Evolutionary conservation across 2,888 invertebrate species (phyloP).

Genomic region (Chironomus tentans): DNA sequence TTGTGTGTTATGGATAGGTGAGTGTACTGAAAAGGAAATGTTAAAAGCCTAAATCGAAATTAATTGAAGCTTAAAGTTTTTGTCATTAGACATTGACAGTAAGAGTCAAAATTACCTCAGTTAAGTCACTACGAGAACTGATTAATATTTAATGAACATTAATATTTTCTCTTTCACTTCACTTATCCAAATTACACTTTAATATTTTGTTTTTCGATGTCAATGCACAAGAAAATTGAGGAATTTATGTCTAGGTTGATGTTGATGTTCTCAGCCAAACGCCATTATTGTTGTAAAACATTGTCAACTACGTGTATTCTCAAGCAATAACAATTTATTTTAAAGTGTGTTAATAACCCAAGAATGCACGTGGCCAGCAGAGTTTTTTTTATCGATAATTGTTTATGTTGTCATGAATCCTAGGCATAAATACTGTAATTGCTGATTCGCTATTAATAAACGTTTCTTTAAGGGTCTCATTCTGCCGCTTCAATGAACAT

Average conservation of each 20-base stretch:
- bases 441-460: no score
- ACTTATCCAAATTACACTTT: neutral
- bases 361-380: slow-evolving; percentile 96
- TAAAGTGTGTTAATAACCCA: slow-evolving; percentile 95
- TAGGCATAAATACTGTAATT: no score
- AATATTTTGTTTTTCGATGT: neutral
- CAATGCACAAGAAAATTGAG: no score
- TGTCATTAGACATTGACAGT: neutral
- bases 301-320: slow-evolving; percentile 99
- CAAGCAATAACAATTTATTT: slow-evolving; percentile 94
- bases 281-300: slow-evolving; percentile 39
- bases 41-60: neutral
- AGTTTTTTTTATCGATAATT: slow-evolving; percentile 42
- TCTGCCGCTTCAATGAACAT: neutral
- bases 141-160: neutral
- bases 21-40: neutral
- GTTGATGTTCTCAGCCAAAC: no score
- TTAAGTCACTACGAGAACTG: neutral
- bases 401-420: no score
- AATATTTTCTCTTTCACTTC: neutral
- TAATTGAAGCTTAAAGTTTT: neutral
- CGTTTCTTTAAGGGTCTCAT: neutral
- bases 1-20: no score
- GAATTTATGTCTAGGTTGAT: no score
- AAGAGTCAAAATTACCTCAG: neutral